phyloP scores from a whole-genome alignment of 2,113 vertebrate species.

The Pygoscelis antarcticus region DNA sequence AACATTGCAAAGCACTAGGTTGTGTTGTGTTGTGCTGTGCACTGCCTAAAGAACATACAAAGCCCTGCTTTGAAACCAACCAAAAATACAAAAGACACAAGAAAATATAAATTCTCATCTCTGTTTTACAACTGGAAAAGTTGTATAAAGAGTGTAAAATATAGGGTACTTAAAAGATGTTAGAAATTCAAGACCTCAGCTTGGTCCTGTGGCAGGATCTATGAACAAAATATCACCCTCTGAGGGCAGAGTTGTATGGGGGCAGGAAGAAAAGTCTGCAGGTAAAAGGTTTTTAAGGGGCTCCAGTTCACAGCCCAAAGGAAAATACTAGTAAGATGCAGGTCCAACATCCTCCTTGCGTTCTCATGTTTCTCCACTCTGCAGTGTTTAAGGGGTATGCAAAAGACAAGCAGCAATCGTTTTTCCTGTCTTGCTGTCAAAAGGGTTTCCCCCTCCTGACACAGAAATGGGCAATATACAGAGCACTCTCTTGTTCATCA shows the following conservation, averaged over 20 bases:
- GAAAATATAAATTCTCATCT: neutral
- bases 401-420: neutral
- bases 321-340: neutral
- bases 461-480: neutral
- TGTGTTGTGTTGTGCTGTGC: neutral
- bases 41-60: neutral
- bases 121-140: neutral
- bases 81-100: neutral
- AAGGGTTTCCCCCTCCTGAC: neutral
- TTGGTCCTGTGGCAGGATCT: neutral
- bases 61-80: neutral
- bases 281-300: neutral
- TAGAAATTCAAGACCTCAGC: neutral
- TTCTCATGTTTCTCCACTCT: neutral
- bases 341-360: neutral
- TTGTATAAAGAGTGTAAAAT: neutral
- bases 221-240: neutral
- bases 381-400: neutral
- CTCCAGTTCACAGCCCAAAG: neutral
- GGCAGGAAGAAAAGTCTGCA: neutral
- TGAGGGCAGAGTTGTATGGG: neutral
- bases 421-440: neutral
- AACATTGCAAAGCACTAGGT: neutral
- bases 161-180: neutral
- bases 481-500: neutral